Evolutionary conservation across 2,888 invertebrate genomes (phyloP), one percentile per base, ranked within the genome.

Genomic region (Nymphalis polychloros): DNA sequence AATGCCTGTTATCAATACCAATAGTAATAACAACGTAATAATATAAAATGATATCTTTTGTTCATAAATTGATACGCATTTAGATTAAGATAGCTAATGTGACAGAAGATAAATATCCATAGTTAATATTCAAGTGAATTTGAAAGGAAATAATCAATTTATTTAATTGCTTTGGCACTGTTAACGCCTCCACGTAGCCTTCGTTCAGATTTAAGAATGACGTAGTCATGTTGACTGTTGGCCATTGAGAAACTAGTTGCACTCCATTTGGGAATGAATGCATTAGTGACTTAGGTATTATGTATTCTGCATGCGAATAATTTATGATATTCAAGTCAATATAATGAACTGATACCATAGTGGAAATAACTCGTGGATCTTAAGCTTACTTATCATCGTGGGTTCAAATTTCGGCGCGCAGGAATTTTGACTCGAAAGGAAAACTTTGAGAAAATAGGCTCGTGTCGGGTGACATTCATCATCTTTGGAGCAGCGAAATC

Each of bases 121-220:
- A 70, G 59, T 69, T 73, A 71, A 72, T 73, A 73, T 77, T 75
- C 81, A 82, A 81, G 81, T 82, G 77, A 81, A 86, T 89, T 88
- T 79, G 90, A 91, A 90, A 90, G 89, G 89, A 89, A 87, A 89
- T 89, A 88, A 88, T 87, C 88, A 89, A 88, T 88, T 86, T 82
- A 85, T 84, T 86, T 87, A 88, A 89, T 90, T 88, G 86, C 84
- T 83, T 78, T 78, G 84, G 81, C 81, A 83, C 84, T 83, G 81
- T 78, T 81, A 83, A 88, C 90, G 89, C 90, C 90, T 82, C 87
- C 89, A 84, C 85, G 80, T 81, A 88, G 86, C 91, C 92, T 92
- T 90, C 90, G 83, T 77, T 83, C 81, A 82, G 83, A 87, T 89
- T 89, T 88, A 90, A 84, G 83, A 80, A 86, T 91, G 90, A 91